phyloP scores from a whole-genome alignment of 2,888 invertebrate species.

The Catocala nupta region DNA sequence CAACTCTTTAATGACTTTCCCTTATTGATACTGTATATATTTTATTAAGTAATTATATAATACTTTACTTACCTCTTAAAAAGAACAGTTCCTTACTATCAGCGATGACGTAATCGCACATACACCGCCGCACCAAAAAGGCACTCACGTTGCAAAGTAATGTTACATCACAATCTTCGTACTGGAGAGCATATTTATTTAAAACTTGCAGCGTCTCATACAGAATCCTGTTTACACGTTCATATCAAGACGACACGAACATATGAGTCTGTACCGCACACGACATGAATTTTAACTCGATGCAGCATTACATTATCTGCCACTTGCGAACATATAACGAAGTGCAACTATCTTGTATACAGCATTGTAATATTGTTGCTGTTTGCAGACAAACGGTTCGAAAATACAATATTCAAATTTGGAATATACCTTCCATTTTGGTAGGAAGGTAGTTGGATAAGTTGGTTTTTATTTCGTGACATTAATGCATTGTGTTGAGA shows the following conservation, averaged over 20 bases:
- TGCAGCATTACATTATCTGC: slow-evolving; percentile 17
- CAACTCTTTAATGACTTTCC: too few species aligned
- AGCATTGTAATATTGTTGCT: background rate
- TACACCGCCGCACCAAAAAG: too few species aligned
- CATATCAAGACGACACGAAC: background rate
- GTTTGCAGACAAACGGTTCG: background rate
- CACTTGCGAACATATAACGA: slow-evolving; percentile 19
- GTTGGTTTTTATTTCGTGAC: too few species aligned
- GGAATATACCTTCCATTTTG: background rate
- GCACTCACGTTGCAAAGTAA: too few species aligned
- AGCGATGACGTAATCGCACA: too few species aligned
- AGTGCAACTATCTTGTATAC: background rate
- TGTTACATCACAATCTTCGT: background rate
- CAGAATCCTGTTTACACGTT: slow-evolving; percentile 15
- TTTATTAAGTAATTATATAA: too few species aligned
- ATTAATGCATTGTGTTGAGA: too few species aligned
- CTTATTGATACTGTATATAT: too few species aligned
- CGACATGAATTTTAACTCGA: slow-evolving; percentile 36
- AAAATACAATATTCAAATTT: background rate
- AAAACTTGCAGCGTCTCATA: slow-evolving; percentile 11
- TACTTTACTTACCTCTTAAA: too few species aligned
- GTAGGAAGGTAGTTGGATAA: too few species aligned
- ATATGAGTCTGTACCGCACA: slow-evolving; percentile 14
- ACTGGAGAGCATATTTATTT: slow-evolving; percentile 4
- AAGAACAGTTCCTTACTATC: too few species aligned